Evolutionary conservation across 2,888 invertebrate species (phyloP).

Genomic region (Drosophila paracracens): DNA sequence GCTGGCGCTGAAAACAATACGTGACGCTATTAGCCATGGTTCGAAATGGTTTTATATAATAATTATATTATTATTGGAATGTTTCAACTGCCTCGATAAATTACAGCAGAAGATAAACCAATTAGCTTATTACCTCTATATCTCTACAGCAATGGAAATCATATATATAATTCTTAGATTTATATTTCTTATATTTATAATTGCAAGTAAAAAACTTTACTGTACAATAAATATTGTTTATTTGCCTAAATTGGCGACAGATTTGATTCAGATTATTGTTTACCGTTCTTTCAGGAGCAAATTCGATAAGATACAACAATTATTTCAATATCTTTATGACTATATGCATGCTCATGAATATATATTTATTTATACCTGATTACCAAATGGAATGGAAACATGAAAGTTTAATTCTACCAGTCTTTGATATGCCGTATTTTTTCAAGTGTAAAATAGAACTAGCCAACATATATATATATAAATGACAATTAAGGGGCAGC

Average conservation of each 20-base stretch:
- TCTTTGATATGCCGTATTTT: neutral
- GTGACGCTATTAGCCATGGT: neutral
- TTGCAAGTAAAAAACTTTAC: neutral
- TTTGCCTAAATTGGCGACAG: conserved; percentile 1
- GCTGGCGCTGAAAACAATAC: conserved; percentile 88
- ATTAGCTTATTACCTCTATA: neutral
- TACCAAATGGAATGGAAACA: neutral
- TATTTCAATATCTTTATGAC: conserved; percentile 42
- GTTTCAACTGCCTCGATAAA: neutral
- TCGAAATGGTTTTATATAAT: neutral
- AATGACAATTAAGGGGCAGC: neutral
- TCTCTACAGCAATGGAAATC: neutral
- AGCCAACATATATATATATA: neutral
- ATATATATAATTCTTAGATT: neutral
- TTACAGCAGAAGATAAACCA: neutral
- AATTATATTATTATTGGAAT: neutral
- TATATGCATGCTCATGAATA: neutral
- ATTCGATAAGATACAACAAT: conserved; percentile 23
- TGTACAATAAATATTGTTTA: neutral
- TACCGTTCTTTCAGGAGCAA: neutral
- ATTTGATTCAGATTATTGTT: conserved; percentile 12
- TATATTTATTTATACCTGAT: neutral
- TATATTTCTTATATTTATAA: too few species aligned
- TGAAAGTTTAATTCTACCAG: neutral
- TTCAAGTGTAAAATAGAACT: conserved; percentile 1